phyloP scores from a whole-genome alignment of 2,797 vertebrate genomes.

The Poeciliopsis gracilis region DNA sequence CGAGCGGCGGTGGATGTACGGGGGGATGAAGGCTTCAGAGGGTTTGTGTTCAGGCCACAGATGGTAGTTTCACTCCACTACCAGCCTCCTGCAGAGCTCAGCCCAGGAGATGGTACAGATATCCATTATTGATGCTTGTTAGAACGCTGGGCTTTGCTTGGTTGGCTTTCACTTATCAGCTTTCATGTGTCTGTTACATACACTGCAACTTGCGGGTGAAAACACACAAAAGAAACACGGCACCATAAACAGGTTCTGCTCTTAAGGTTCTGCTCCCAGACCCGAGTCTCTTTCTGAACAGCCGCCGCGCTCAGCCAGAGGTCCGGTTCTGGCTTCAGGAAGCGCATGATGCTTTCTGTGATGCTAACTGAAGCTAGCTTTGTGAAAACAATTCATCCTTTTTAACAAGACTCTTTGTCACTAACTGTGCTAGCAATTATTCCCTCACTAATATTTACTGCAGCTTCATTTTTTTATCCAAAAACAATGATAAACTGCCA shows the following conservation, averaged over 20 bases:
- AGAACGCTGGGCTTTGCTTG: conserved; percentile 45
- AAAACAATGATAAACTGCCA: background rate
- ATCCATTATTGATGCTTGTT: conserved; percentile 79
- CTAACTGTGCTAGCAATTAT: background rate
- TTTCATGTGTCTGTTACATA: conserved; percentile 57
- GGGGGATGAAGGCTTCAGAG: conserved; percentile 67
- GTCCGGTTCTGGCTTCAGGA: background rate
- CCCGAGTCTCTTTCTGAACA: background rate
- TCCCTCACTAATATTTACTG: background rate
- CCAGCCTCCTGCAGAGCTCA: conserved; percentile 64
- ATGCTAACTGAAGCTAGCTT: background rate
- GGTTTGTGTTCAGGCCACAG: conserved; percentile 72
- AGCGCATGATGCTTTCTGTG: accelerated
- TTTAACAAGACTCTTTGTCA: background rate
- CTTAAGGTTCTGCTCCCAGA: background rate
- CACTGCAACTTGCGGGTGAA: conserved; percentile 9
- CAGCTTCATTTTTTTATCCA: background rate
- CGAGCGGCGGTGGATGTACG: conserved; percentile 8
- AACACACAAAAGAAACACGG: conserved; percentile 8
- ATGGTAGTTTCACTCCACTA: conserved; percentile 60
- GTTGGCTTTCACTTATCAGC: conserved; percentile 53
- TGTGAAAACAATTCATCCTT: background rate
- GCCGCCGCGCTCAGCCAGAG: background rate
- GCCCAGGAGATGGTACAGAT: conserved; percentile 57
- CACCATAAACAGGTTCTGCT: background rate